These are phyloP conservation scores for Lathronympha strigana DNA, from an alignment of 2,888 invertebrate species.

Conservation along the genomic window DNA sequence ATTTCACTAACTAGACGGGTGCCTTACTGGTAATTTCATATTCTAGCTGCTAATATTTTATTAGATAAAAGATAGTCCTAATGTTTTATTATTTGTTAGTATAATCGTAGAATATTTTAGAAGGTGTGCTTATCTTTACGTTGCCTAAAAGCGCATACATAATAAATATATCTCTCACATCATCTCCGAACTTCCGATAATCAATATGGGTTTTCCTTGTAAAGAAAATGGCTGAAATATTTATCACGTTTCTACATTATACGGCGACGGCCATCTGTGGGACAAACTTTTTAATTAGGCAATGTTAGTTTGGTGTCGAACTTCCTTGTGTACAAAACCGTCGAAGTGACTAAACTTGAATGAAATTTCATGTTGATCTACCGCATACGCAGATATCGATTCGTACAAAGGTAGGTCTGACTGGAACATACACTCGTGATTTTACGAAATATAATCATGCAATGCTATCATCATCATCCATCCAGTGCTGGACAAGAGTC, in stretches of 20 bases:
- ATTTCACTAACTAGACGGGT: too few relatives aligned
- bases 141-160: conserved; percentile 15
- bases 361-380: conserved; percentile 37
- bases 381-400: too few relatives aligned
- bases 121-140: background rate
- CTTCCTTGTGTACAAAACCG: conserved; percentile 38
- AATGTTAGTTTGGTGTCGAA: conserved; percentile 40
- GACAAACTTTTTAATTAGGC: conserved; percentile 44
- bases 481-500: too few relatives aligned
- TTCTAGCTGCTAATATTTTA: too few relatives aligned
- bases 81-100: background rate
- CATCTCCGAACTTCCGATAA: conserved; percentile 18
- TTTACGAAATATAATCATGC: too few relatives aligned
- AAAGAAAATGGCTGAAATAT: conserved; percentile 30
- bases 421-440: too few relatives aligned
- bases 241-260: conserved; percentile 13
- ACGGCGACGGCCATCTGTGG: conserved; percentile 26
- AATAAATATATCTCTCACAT: conserved; percentile 7
- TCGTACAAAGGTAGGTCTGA: too few relatives aligned
- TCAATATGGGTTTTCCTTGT: conserved; percentile 37
- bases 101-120: background rate
- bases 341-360: conserved; percentile 35
- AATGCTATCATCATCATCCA: too few relatives aligned
- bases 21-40: too few relatives aligned
- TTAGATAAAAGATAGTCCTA: too few relatives aligned